phyloP scores from a whole-genome alignment of 2,888 invertebrate genomes.

The Psylliodes chrysocephalus region DNA sequence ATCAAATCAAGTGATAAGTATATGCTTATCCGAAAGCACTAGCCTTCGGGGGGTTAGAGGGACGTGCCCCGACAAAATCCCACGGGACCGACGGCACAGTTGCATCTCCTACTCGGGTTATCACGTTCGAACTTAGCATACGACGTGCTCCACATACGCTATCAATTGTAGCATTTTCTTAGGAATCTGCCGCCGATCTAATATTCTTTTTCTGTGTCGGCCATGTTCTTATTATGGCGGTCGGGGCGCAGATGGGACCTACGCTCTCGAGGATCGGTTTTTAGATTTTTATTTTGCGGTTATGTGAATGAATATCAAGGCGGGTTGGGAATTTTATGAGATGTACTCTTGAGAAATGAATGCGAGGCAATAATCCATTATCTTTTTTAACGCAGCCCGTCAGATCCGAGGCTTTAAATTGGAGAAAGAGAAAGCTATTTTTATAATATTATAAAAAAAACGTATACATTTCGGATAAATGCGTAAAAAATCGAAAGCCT shows the following conservation, averaged over 20 bases:
- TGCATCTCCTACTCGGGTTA: conserved; percentile 23
- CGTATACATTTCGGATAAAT: background rate
- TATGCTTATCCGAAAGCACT: conserved; percentile 18
- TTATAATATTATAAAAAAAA: background rate
- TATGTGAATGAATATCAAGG: conserved; percentile 27
- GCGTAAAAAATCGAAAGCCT: background rate
- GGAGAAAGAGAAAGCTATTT: background rate
- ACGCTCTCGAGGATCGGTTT: conserved; percentile 23
- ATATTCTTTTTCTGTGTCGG: conserved; percentile 33
- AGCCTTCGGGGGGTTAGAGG: conserved; percentile 24
- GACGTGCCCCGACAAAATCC: conserved; percentile 25
- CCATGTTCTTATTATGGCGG: conserved; percentile 31
- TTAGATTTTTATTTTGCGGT: conserved; percentile 30
- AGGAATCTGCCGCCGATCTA: conserved; percentile 29
- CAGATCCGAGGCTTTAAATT: background rate
- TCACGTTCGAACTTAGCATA: conserved; percentile 38
- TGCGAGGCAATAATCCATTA: conserved; percentile 19
- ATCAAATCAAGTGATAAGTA: conserved; percentile 32
- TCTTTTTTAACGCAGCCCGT: conserved; percentile 8
- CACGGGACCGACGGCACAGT: conserved; percentile 19
- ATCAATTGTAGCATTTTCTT: conserved; percentile 34
- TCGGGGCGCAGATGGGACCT: conserved; percentile 28
- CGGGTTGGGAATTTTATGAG: conserved; percentile 16
- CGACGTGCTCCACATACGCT: conserved; percentile 33
- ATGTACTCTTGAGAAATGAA: conserved; percentile 21